phyloP scores from a whole-genome alignment of 2,797 vertebrate genomes.

The Zalophus californianus region DNA sequence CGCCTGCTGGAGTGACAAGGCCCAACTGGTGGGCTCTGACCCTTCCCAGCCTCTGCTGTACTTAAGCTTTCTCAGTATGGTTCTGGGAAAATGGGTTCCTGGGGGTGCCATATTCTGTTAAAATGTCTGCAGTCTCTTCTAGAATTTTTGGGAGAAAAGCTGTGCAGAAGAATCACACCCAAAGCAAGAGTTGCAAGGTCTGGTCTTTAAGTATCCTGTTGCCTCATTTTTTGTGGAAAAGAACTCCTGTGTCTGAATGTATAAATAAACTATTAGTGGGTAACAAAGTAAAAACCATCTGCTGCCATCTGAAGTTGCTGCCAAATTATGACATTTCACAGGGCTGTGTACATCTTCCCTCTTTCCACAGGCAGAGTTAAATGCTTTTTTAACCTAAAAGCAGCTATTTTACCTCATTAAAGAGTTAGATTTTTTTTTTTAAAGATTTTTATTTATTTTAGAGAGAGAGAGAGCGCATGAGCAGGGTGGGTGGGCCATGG shows the following conservation, averaged over 20 bases:
- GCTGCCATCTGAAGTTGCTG: not conserved
- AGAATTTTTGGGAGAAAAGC: not conserved
- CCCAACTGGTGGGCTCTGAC: not conserved
- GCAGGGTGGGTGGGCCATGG: rapidly evolving
- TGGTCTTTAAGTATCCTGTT: not conserved
- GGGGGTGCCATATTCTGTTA: not conserved
- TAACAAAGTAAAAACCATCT: not conserved
- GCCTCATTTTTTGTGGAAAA: slow-evolving; percentile 3
- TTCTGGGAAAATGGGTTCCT: not conserved
- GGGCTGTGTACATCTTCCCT: not conserved
- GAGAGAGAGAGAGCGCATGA: not conserved
- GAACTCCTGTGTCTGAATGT: not conserved
- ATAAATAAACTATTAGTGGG: slow-evolving; percentile 2
- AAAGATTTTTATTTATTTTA: not conserved
- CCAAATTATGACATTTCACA: not conserved
- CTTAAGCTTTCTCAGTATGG: not conserved
- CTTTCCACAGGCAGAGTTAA: not conserved
- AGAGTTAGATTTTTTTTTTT: not conserved
- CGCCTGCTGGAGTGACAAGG: rapidly evolving
- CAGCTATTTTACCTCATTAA: not conserved
- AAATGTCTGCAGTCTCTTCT: not conserved
- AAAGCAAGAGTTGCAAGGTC: not conserved
- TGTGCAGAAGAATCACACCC: not conserved
- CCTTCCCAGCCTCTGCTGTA: not conserved
- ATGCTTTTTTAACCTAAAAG: not conserved